Evolutionary conservation across 37 sponge, comb jelly and placozoan genomes (phyloP).

Genomic region (Beroe forskalii): DNA sequence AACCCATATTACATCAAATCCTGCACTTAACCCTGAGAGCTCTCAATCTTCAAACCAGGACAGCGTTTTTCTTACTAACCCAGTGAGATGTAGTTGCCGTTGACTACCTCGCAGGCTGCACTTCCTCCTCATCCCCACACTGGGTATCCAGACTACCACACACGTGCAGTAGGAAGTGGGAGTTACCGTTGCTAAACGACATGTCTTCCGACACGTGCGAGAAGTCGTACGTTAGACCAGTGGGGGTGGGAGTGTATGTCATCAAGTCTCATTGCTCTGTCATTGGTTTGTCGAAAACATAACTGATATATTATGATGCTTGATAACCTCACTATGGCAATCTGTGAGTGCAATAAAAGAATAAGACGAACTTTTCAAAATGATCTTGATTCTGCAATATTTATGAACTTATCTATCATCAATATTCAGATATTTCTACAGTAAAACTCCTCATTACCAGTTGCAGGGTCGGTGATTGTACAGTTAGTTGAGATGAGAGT

Average conservation of each 20-base stretch:
- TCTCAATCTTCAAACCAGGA: no score
- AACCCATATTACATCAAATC: no score
- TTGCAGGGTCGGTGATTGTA: constrained; percentile 20
- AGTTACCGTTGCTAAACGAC: background rate
- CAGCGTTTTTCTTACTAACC: no score
- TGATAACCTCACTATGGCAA: no score
- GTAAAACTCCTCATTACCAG: background rate
- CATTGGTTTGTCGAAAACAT: no score
- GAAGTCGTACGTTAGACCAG: constrained; percentile 40
- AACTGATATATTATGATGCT: no score
- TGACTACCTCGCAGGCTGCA: constrained; percentile 37
- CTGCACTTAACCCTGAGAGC: no score
- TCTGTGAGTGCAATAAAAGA: no score
- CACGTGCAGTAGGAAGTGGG: constrained; percentile 20
- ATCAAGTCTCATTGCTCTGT: background rate
- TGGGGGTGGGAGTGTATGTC: background rate
- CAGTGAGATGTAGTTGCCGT: constrained; percentile 28
- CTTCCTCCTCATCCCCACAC: constrained; percentile 8
- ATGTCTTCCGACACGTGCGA: constrained; percentile 11
- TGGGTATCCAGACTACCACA: background rate
- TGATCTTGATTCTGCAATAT: no score
- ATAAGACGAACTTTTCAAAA: no score
- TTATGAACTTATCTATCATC: no score
- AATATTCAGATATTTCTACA: no score
- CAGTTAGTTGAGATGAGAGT: background rate